Evolutionary conservation across 2,888 invertebrate genomes (phyloP).

Genomic region (Tachina fera): DNA sequence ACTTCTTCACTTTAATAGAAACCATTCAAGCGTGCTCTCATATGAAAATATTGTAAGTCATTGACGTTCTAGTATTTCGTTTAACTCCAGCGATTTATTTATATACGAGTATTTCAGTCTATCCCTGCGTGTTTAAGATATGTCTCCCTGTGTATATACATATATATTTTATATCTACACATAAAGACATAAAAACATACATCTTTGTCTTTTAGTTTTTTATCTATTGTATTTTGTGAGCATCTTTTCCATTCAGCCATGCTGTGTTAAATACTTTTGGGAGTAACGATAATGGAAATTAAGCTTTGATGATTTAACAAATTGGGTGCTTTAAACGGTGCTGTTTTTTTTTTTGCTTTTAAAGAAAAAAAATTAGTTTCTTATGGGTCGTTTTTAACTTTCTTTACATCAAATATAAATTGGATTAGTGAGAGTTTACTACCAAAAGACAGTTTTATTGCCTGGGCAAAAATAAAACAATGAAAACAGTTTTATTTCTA

Average conservation of each 20-base stretch:
- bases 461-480: not conserved
- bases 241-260: constrained; percentile 52
- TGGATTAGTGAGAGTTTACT: constrained; percentile 3
- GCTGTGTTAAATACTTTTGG: constrained; percentile 71
- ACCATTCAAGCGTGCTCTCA: not conserved
- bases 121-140: not conserved
- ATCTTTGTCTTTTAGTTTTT: not conserved
- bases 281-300: constrained; percentile 69
- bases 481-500: not conserved
- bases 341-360: constrained; percentile 21
- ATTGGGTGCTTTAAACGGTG: constrained; percentile 70
- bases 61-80: constrained; percentile 33
- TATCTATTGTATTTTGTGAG: constrained; percentile 12
- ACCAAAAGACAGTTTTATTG: constrained; percentile 8
- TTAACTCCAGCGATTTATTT: constrained; percentile 56
- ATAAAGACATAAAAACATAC: constrained; percentile 4
- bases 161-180: not conserved
- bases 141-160: constrained; percentile 15
- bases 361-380: constrained; percentile 28
- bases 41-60: not conserved
- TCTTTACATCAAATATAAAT: constrained; percentile 25
- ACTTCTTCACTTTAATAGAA: not conserved
- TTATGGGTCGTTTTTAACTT: constrained; percentile 20
- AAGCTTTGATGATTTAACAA: constrained; percentile 70
- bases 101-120: not conserved